Evolutionary conservation across 37 sponge, comb jelly and placozoan species (phyloP), one percentile per base, ranked within the genome.

Genomic region (Tethya wilhelma): DNA sequence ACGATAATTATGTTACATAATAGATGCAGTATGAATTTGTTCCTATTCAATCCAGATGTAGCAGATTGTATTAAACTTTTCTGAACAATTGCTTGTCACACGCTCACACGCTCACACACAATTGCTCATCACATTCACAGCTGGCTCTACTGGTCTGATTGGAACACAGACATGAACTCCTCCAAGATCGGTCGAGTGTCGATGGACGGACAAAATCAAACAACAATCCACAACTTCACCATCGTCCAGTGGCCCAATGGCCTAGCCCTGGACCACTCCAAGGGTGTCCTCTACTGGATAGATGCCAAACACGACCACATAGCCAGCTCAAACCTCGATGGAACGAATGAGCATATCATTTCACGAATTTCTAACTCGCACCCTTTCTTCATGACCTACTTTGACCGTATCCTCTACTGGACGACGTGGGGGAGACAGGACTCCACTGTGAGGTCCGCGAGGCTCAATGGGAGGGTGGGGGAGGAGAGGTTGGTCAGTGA

Each of bases 81-180:
- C n/a, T n/a, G n/a, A n/a, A n/a, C n/a, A n/a, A n/a, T n/a, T n/a
- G n/a, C n/a, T n/a, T n/a, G n/a, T n/a, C n/a, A n/a, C n/a, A n/a
- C n/a, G n/a, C n/a, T n/a, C n/a, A n/a, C n/a, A n/a, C n/a, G 29
- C 84, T 88, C 55, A 44, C 29, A 40, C 67, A 78, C 3, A 1
- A 17, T 5, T 17, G 17, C 17, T 11, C 55, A 49, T 49, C 11
- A 17, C 55, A 1, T 2, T n/a, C 28, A 62, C 62, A 89, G 91
- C 0, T 64, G 38, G 46, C 55, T 91, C 44, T 91, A 86, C 60
- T 91, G 91, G 91, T 38, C 74, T 9, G 91, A 86, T 43, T 84
- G 73, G 71, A 79, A 76, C 7, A 34, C 32, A 29, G 23, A 19
- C 0, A 22, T 19, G 1, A n/a, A 29, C 1, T 38, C 66, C 44